Percentiles rank a stretch among this genome's conserved stretches.
phyloP scores from a whole-genome alignment of 1,140 invertebrate genomes.

The Drosophila guanche region DNA sequence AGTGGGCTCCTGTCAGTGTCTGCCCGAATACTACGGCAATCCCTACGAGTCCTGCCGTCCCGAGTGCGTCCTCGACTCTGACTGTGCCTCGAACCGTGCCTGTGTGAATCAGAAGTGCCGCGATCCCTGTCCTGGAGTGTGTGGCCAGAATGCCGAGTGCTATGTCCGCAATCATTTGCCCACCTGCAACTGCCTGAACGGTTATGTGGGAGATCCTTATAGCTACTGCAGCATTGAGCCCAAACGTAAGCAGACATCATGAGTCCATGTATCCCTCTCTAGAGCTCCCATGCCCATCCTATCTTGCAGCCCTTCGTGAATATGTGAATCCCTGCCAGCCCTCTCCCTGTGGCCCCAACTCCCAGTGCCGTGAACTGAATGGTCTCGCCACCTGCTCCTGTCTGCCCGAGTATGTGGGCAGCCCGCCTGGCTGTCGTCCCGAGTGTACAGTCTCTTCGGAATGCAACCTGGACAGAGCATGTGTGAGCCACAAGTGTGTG shows the following conservation, averaged over 20 bases:
- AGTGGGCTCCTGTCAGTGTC: constrained; percentile 84
- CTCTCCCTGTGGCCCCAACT: constrained; percentile 89
- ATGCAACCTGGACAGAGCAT: constrained; percentile 88
- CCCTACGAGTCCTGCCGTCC: constrained; percentile 86
- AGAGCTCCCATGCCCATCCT: background rate
- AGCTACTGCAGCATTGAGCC: constrained; percentile 83
- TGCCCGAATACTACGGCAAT: constrained; percentile 85
- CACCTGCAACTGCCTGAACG: constrained; percentile 88
- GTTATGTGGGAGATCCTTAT: constrained; percentile 89
- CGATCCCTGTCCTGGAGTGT: constrained; percentile 86
- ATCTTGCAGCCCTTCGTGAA: constrained; percentile 63
- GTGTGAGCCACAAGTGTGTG: constrained; percentile 88
- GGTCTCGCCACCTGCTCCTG: constrained; percentile 88
- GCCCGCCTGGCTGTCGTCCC: constrained; percentile 89
- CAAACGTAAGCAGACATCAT: constrained; percentile 64
- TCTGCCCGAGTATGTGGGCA: constrained; percentile 88
- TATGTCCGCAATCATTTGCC: constrained; percentile 90
- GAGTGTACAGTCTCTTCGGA: constrained; percentile 88
- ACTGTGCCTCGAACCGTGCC: constrained; percentile 85
- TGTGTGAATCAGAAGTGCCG: constrained; percentile 86
- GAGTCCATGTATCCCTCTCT: background rate
- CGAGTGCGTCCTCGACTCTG: constrained; percentile 86
- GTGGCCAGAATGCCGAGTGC: constrained; percentile 88
- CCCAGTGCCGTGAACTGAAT: constrained; percentile 88
- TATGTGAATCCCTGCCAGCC: constrained; percentile 86